Evolutionary conservation across 2,888 invertebrate genomes (phyloP).

Genomic region (Panorpa germanica): DNA sequence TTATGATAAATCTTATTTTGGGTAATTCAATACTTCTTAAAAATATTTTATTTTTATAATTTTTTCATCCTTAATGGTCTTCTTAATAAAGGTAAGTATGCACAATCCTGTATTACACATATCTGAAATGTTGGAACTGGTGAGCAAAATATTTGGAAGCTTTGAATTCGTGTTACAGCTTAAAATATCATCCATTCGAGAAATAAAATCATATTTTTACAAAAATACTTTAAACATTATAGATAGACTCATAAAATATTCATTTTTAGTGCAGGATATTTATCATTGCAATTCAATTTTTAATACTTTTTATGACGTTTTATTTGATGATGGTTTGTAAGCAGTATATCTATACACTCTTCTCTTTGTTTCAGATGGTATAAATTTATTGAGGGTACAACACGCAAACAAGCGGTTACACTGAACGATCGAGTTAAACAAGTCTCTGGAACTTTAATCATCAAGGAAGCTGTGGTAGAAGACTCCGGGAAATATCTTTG

Average conservation of each 20-base stretch:
- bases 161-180: not conserved
- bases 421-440: conserved; percentile 79
- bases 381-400: conserved; percentile 77
- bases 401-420: conserved; percentile 73
- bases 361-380: conserved; percentile 69
- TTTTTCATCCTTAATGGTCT: too few species aligned
- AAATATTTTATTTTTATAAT: too few species aligned
- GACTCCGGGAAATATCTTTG: conserved; percentile 91
- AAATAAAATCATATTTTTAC: conserved; percentile 5
- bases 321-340: not conserved
- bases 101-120: too few species aligned
- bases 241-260: too few species aligned
- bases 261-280: not conserved
- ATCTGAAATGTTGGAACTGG: conserved; percentile 2
- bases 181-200: not conserved
- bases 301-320: too few species aligned
- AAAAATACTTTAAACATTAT: conserved; percentile 3
- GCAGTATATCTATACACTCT: conserved; percentile 9
- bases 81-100: too few species aligned
- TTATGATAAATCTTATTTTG: too few species aligned
- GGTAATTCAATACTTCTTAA: too few species aligned
- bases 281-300: not conserved
- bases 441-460: conserved; percentile 84
- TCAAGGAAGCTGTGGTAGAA: conserved; percentile 75
- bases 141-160: not conserved